Evolutionary conservation across 2,797 vertebrate species (phyloP), one percentile per base, ranked within the genome.

Genomic region (Rhyacichthys aspro): DNA sequence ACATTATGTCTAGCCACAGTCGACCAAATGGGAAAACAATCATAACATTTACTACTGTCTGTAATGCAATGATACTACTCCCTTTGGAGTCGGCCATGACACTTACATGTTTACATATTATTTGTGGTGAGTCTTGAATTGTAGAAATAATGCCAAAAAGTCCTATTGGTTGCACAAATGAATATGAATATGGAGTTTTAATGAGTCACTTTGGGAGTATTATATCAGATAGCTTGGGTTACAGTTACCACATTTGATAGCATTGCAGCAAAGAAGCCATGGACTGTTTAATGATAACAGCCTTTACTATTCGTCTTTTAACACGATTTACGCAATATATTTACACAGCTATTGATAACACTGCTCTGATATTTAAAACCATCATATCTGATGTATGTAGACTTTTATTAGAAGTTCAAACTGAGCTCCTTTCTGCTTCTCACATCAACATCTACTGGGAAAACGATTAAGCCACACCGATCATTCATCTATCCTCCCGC

Each of bases 381-480:
- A 3, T 34, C 11, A 38, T 11, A 36, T 47, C 23, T 47, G 15
- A 16, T 49, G 32, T 11, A 11, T 7, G 9, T 14, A 14, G 16
- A 1, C 16, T 37, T 50, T 50, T 43, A 36, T 12, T n/a, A 9
- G 1, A 11, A 11, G 34, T 11, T 52, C 48, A 54, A 38, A 14
- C 17, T 39, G 18, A 59, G 47, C 15, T 43, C 43, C 43, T 53
- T 55, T 47, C 67, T 76, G 66, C 55, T 65, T 77, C 78, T 67
- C 55, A 62, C 63, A 70, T 84, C 39, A 70, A 42, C 54, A 39
- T 60, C 56, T 12, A 52, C 48, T 23, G 11, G 9, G 28, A 65
- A 70, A 73, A 66, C 0, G 10, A 74, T 57, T 62, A 37, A 41
- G 61, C 65, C 49, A 28, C 61, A 64, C 55, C 34, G 28, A 32